Conservation (phyloP, 2,113 vertebrate genomes). For the Thymallus thymallus region DNA sequence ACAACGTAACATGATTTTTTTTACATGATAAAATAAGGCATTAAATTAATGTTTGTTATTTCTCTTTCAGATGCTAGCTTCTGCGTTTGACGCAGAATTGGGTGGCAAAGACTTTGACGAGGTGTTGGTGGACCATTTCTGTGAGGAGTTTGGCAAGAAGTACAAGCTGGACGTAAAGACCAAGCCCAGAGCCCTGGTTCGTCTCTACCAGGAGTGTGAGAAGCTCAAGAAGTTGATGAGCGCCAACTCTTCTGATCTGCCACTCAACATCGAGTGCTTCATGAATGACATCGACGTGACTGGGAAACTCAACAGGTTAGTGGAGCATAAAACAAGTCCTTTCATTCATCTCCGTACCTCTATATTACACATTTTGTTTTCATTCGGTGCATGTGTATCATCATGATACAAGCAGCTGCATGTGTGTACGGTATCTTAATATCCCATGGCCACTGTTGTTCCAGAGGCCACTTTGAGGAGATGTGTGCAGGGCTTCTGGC, state of each 20-base stretch:
- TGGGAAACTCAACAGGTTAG: constrained; percentile 89
- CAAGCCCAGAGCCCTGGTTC: constrained; percentile 86
- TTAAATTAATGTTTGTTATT: background rate
- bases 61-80: constrained; percentile 84
- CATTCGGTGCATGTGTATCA: constrained; percentile 1
- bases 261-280: constrained; percentile 97
- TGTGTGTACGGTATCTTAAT: constrained; percentile 47
- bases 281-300: constrained; percentile 97
- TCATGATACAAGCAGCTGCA: constrained; percentile 21
- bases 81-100: constrained; percentile 85
- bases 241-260: constrained; percentile 93
- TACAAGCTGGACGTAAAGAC: constrained; percentile 94
- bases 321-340: background rate
- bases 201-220: constrained; percentile 95
- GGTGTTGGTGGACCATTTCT: constrained; percentile 89
- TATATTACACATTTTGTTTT: constrained; percentile 4
- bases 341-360: background rate
- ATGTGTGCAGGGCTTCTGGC: constrained; percentile 87
- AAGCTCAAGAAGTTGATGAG: constrained; percentile 99
- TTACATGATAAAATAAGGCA: too few species aligned
- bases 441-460: constrained; percentile 55
- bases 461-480: constrained; percentile 90
- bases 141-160: constrained; percentile 89
- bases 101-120: constrained; percentile 94
- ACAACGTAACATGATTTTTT: too few species aligned